Evolutionary conservation across 2,888 invertebrate genomes (phyloP).

Genomic region (Volucella inanis): DNA sequence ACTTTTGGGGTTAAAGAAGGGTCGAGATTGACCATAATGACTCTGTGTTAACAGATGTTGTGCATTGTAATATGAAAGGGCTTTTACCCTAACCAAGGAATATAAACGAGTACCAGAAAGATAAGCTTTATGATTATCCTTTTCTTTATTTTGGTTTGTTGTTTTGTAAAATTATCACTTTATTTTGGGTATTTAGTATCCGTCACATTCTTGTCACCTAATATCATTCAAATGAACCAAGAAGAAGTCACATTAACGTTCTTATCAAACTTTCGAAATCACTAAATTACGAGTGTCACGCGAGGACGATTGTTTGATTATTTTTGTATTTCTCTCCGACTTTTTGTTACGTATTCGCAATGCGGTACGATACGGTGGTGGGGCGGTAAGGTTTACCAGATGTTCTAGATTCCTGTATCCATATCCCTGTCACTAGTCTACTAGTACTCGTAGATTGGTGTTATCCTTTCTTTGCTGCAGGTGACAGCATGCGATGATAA

Average conservation of each 20-base stretch:
- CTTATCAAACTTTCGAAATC: constrained; percentile 59
- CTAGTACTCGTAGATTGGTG: constrained; percentile 44
- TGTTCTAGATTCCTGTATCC: too few species aligned
- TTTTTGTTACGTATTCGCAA: constrained; percentile 59
- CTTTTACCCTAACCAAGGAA: background rate
- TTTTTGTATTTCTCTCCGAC: constrained; percentile 10
- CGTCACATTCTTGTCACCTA: constrained; percentile 71
- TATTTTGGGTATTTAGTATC: constrained; percentile 54
- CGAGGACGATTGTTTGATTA: constrained; percentile 43
- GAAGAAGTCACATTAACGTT: constrained; percentile 46
- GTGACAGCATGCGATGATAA: constrained; percentile 60
- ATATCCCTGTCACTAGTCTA: background rate
- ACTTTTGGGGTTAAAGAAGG: constrained; percentile 46
- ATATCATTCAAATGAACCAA: constrained; percentile 62
- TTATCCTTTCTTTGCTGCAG: constrained; percentile 58
- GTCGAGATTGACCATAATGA: constrained; percentile 61
- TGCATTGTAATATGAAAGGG: constrained; percentile 51
- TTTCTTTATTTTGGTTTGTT: constrained; percentile 2
- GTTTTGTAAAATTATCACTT: constrained; percentile 36
- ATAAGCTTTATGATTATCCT: constrained; percentile 66
- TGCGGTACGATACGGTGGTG: constrained; percentile 15
- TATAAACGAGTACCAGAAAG: background rate
- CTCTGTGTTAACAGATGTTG: constrained; percentile 67
- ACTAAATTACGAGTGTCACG: constrained; percentile 71
- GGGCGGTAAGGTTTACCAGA: too few species aligned